These are phyloP conservation scores for Hydropotes inermis DNA, from an alignment of 2,113 vertebrate genomes.

Conservation along the genomic window DNA sequence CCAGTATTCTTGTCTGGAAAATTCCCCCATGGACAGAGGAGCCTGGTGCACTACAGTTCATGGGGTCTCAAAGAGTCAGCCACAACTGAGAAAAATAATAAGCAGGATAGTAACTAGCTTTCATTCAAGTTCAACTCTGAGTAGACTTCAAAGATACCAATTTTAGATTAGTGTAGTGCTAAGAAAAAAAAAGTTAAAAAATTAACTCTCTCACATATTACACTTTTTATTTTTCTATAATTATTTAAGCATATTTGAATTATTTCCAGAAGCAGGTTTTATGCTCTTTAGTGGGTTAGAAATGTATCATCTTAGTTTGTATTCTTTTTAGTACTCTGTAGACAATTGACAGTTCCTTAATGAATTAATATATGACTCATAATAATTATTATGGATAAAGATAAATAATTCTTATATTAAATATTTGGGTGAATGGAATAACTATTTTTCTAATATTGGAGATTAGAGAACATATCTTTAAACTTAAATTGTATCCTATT, in stretches of 20 bases:
- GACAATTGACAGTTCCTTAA: background rate
- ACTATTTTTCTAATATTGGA: background rate
- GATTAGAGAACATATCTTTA: background rate
- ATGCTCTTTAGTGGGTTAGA: background rate
- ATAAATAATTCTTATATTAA: background rate
- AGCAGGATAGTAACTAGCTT: background rate
- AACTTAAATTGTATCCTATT: background rate
- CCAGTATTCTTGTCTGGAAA: background rate
- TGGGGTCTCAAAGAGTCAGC: accelerated
- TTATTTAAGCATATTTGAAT: background rate
- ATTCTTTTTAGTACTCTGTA: background rate
- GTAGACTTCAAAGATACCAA: background rate
- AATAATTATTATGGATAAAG: background rate
- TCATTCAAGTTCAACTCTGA: background rate
- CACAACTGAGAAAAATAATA: background rate
- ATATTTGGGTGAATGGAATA: background rate
- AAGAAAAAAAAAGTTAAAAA: background rate
- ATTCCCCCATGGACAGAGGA: background rate
- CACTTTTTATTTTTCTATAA: background rate
- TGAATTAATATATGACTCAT: background rate
- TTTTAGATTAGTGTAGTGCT: background rate
- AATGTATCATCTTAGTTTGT: background rate
- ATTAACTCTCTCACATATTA: background rate
- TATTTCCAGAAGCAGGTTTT: background rate
- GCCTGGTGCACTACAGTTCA: background rate